These are phyloP conservation scores for Mesoclemmys tuberculata DNA, from an alignment of 2,113 vertebrate species.

Conservation along the genomic window DNA sequence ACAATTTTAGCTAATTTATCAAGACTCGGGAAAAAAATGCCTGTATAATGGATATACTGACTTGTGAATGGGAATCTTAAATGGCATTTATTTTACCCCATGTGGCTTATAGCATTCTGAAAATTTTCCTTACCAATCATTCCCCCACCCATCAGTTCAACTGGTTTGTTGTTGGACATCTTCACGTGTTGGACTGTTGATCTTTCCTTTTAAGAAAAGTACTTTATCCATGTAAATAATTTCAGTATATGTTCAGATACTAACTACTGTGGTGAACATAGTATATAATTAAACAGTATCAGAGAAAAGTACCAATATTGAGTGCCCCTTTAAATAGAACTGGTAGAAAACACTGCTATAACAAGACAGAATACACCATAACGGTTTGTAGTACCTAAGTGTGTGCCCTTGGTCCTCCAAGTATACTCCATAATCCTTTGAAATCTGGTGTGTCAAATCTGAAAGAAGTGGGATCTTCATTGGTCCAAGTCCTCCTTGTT, in stretches of 20 bases:
- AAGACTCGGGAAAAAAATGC: neutral
- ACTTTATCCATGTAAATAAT: neutral
- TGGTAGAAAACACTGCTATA: neutral
- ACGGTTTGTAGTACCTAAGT: constrained; percentile 83
- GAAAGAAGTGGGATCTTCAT: constrained; percentile 96
- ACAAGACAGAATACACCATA: neutral
- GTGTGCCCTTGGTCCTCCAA: constrained; percentile 95
- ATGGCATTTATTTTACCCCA: neutral
- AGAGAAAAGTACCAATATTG: neutral
- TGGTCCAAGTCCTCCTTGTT: constrained; percentile 92
- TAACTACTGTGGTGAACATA: neutral
- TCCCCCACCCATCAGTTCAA: neutral
- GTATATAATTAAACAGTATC: neutral
- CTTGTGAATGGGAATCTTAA: neutral
- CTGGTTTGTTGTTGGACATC: neutral
- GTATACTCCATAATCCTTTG: constrained; percentile 97
- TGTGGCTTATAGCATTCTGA: neutral
- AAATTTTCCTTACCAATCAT: neutral
- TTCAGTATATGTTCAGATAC: neutral
- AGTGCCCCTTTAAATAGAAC: neutral
- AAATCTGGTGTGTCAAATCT: constrained; percentile 94
- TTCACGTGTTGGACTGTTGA: neutral
- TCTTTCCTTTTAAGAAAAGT: neutral
- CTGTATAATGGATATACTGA: neutral
- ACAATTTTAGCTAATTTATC: neutral